Percentiles rank a stretch among this genome's conserved stretches.
phyloP scores from a whole-genome alignment of 2,888 invertebrate genomes.

The Phania funesta region DNA sequence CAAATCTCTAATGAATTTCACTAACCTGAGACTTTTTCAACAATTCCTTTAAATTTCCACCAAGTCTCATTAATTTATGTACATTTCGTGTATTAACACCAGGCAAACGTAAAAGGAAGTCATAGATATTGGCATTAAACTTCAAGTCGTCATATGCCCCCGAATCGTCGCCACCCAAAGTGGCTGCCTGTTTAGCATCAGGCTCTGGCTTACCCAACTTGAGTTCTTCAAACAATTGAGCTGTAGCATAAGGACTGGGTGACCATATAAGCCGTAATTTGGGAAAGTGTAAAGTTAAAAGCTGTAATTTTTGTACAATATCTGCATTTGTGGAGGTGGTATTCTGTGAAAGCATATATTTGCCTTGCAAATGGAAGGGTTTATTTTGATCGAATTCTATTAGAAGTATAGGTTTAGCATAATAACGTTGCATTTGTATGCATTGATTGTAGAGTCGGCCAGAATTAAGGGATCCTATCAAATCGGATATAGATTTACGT shows the following conservation, averaged over 20 bases:
- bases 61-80: conserved; percentile 87
- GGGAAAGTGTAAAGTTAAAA: conserved; percentile 97
- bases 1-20: not conserved
- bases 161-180: conserved; percentile 86
- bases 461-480: conserved; percentile 96
- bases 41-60: conserved; percentile 85
- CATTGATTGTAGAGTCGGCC: conserved; percentile 98
- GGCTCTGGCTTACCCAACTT: conserved; percentile 94
- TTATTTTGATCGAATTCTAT: conserved; percentile 98
- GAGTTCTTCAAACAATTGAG: conserved; percentile 96
- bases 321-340: conserved; percentile 85
- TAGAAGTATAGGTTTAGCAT: conserved; percentile 92
- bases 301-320: conserved; percentile 91
- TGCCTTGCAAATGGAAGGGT: conserved; percentile 93
- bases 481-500: conserved; percentile 96
- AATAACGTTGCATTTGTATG: conserved; percentile 94
- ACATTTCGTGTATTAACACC: conserved; percentile 94
- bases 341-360: conserved; percentile 89
- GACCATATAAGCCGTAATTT: conserved; percentile 97
- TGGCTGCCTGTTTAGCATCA: conserved; percentile 85
- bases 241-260: conserved; percentile 96
- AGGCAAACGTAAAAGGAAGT: conserved; percentile 92
- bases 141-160: conserved; percentile 83
- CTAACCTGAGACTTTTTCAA: conserved; percentile 83
- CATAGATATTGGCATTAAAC: conserved; percentile 88